Base-by-base conservation (phyloP, 2,888 invertebrate genomes). In the Caenorhabditis drosophilae region DNA sequence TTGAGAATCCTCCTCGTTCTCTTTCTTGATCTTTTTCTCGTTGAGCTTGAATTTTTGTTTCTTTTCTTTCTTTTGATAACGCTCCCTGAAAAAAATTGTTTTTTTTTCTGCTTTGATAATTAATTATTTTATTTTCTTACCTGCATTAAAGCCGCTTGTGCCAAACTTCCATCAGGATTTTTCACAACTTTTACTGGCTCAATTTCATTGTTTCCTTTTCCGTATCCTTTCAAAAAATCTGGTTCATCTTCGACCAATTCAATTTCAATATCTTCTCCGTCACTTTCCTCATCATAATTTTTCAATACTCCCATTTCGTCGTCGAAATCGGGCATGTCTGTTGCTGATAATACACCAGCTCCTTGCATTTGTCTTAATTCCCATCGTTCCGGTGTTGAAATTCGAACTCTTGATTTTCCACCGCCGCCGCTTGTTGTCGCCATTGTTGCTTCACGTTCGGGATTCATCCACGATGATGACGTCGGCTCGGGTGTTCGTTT, bases 141-240 rank as follows among this genome's bases (percentile, higher is more conserved):
- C 67, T 98, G 98, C 95, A 95, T 99, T 93, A 99, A 95, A 0
- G 98, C 98, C 0, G 98, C 95, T 81, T 98, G 98, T 0, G 97
- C 97, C 22, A 99, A 85, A 0, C 96, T 96, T 0, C 98, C 98
- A 84, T 99, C 98, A 0, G 98, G 98, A 87, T 99, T 99, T 87
- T 87, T 80, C 15, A 85, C 78, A 18, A 83, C 82, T 51, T 83
- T 83, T 15, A 84, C 83, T 1, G 83, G 81, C 48, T 83, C 83
- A 31, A 83, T 62, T 47, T 83, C 83, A 31, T 73, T 66, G 12
- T 69, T 63, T 23, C 72, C 70, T 45, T 85, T 83, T 90, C 83
- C 87, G 67, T 84, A 84, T 27, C 86, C 87, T 50, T 84, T 49
- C 1, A 99, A 87, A 86, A 99, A 99, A 0, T 97, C 93, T 0